Percentiles rank a stretch among this genome's conserved stretches.
phyloP scores from a whole-genome alignment of 1,140 invertebrate species.

The Philotrypesis tridentata region DNA sequence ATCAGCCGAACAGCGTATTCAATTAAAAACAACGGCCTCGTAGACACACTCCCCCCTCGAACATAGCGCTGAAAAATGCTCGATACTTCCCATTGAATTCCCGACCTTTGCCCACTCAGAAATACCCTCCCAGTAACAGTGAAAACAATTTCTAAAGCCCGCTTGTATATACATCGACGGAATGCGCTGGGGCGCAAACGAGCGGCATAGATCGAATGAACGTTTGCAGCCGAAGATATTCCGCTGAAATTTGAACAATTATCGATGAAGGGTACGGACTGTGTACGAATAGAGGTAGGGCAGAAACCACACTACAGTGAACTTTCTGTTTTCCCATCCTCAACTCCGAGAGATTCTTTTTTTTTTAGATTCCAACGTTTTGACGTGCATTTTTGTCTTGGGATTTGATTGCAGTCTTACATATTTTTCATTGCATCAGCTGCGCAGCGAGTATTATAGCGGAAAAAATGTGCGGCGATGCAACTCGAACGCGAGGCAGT shows the following conservation, averaged over 20 bases:
- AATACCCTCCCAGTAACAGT: not conserved
- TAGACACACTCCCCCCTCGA: not conserved
- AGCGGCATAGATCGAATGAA: not conserved
- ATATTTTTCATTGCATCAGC: not conserved
- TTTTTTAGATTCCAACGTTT: not conserved
- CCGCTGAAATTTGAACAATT: constrained; percentile 22
- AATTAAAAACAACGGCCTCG: constrained; percentile 3
- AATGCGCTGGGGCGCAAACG: not conserved
- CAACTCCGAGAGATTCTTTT: not conserved
- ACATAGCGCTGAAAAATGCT: not conserved
- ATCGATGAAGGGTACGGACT: constrained; percentile 8
- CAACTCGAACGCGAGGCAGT: too few species aligned
- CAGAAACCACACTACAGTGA: not conserved
- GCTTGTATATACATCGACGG: not conserved
- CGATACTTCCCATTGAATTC: not conserved
- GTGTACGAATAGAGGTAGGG: not conserved
- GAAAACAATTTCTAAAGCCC: not conserved
- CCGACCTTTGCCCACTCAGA: not conserved
- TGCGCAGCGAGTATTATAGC: not conserved
- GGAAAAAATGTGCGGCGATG: not conserved
- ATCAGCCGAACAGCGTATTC: not conserved
- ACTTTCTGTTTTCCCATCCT: not conserved
- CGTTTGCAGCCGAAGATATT: not conserved
- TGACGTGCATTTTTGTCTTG: too few species aligned
- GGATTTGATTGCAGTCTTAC: not conserved